Evolutionary conservation across 2,888 invertebrate species (phyloP), one percentile per base, ranked within the genome.

Genomic region (Diaprepes abbreviatus): DNA sequence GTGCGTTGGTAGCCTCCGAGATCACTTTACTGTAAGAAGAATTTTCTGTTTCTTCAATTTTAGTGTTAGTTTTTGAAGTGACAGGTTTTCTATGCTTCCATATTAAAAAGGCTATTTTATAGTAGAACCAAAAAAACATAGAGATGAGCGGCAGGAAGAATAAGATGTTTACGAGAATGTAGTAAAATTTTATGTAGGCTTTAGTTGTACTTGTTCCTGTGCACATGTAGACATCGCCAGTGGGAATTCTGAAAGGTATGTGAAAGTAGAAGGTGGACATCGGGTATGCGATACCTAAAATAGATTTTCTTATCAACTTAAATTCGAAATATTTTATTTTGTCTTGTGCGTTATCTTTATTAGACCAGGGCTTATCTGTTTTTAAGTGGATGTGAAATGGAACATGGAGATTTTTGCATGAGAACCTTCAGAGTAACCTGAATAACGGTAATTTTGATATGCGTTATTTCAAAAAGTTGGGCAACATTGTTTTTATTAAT

Each of bases 51-150:
- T 75, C 75, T 1, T 75, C 71, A 9, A 50, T 72, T 28, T 65
- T 76, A 19, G 74, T 72, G 10, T 67, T 70, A 48, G 73, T 74
- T 16, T 73, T 71, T n/a, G 71, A 43, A 1, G 73, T 66, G 7
- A 80, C 33, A 0, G 83, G 83, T 73, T 83, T 83, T 12, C 87
- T 80, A 62, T 86, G 85, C 9, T 73, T 74, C 87, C 87, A 88
- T 58, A 88, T 79, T 66, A 87, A 81, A n/a, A 79, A 79, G 1
- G 87, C 88, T 38, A 88, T 86, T 36, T 85, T 83, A 45, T 83
- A 81, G 73, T 88, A 87, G 17, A 87, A 80, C 83, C 86, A 87
- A 31, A 87, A 70, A 73, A 88, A 87, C 10, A 85, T 83, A 14
- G 83, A 67, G 52, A 87, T 76, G 19, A 87, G 81, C 19, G 88